Base-by-base conservation (phyloP, 2,888 invertebrate species). In the Merodon equestris region DNA sequence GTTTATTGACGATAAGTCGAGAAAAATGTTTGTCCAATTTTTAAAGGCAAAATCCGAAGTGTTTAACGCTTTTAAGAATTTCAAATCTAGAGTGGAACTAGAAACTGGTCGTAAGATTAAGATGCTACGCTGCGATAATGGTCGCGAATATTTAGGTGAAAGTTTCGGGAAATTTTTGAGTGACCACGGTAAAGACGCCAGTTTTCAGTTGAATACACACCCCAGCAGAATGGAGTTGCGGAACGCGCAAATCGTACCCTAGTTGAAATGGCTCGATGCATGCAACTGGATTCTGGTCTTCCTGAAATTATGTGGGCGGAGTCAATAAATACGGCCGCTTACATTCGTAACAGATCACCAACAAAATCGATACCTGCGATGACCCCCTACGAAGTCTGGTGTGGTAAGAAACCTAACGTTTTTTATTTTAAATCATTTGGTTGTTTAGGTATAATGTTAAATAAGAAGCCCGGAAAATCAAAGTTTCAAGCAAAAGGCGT, bases 211-310 rank as follows among this genome's bases (percentile, higher is more conserved):
- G 38, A 34, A 34, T 72, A 77, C 54, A 77, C 66, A 36, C 71
- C 67, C 9, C 60, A 71, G 15, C 67, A 72, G 19, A 79, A 79
- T 34, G 56, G 68, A 15, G 50, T 67, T 12, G 56, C 63, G 7
- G 68, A 79, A 42, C 27, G 61, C 27, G 53, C 60, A 9, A 73
- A 66, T 18, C n/a, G 45, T 1, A 73, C 60, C 1, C 18, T 72
- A 10, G 42, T 84, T 18, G 83, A 84, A 40, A 76, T 75, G 45
- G 84, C 84, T 2, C 71, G 84, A 17, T 74, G 82, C n/a, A 82
- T 86, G 79, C 44, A 86, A 17, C 47, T 73, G 1, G 56, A 82
- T 12, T 57, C 82, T 17, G 53, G 64, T 7, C 38, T 84, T 10
- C 83, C 15, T 83, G 85, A 67, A 42, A 34, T 73, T 13, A 54